phyloP scores from a whole-genome alignment of 1,140 invertebrate genomes.

The Varroa destructor region DNA sequence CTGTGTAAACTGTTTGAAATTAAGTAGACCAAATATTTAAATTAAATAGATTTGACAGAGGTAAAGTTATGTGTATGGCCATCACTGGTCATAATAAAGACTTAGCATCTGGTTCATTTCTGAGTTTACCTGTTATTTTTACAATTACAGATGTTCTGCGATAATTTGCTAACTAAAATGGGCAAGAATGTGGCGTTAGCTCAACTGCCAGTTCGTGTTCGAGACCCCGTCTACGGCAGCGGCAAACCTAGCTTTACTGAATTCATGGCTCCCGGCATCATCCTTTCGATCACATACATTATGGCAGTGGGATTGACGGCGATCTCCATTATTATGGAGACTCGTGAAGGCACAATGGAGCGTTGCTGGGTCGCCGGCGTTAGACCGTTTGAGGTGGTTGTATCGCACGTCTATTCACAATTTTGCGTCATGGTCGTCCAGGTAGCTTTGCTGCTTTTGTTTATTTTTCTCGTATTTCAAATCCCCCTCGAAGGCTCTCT shows the following conservation, averaged over 20 bases:
- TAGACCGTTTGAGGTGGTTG: conserved; percentile 69
- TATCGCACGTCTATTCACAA: conserved; percentile 80
- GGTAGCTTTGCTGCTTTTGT: conserved; percentile 65
- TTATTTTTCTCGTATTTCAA: conserved; percentile 66
- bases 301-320: conserved; percentile 85
- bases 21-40: too few species aligned
- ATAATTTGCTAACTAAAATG: conserved; percentile 8
- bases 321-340: conserved; percentile 74
- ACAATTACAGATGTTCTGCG: conserved; percentile 9
- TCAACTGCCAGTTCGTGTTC: conserved; percentile 47
- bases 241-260: conserved; percentile 76
- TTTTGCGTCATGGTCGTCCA: conserved; percentile 85
- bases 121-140: too few species aligned
- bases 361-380: conserved; percentile 79
- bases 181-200: conserved; percentile 25
- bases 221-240: conserved; percentile 71
- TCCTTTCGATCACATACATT: conserved; percentile 90
- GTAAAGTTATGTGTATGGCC: too few species aligned
- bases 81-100: too few species aligned
- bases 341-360: conserved; percentile 77
- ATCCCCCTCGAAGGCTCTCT: conserved; percentile 65
- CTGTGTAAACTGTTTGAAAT: too few species aligned
- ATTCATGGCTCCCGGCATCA: conserved; percentile 86
- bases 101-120: too few species aligned
- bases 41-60: too few species aligned